Base-by-base conservation (phyloP, 2,888 invertebrate species). In the Zootermopsis nevadensis region DNA sequence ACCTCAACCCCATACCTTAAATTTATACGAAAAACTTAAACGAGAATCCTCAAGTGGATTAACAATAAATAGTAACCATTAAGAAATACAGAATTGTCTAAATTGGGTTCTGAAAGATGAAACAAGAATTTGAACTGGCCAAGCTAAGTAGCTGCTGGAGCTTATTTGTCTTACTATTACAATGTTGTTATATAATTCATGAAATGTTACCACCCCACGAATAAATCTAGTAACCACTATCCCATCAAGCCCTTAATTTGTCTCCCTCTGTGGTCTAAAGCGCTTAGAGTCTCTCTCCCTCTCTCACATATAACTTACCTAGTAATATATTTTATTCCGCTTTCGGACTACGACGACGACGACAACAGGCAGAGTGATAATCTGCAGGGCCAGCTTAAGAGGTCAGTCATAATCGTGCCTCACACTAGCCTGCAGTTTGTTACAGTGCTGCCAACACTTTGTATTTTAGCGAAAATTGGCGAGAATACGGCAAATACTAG, bases 151-250 rank as follows among this genome's bases (percentile, higher is more conserved):
- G 15, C 2, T 69, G 38, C 31, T 74, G 38, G 24, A 74, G 74
- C 38, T 74, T 4, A 74, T 74, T 33, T 4, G 42, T 38, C 42
- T 74, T 38, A 38, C 74, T 74, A 74, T 38, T 74, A 74, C 33
- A 35, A n/a, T 30, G 24, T 69, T 35, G 74, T 38, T 74, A 38
- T n/a, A 42, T 74, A 74, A 74, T n/a, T 38, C 74, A 2, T 38
- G 69, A 38, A 38, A 38, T 38, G 38, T 74, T 38, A 33, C 35
- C 33, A 38, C 15, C 38, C 38, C 38, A 24, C 74, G 38, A 38
- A 74, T 74, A 74, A 74, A 74, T 74, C 74, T 74, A 74, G 24
- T 38, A 38, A 74, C 38, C 74, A 38, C 74, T n/a, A 74, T 2
- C 30, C 69, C 33, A 69, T 69, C 69, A 69, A 22, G 19, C 31